Evolutionary conservation across 1,140 invertebrate species (phyloP).

Genomic region (Pseudomyrmex concolor): DNA sequence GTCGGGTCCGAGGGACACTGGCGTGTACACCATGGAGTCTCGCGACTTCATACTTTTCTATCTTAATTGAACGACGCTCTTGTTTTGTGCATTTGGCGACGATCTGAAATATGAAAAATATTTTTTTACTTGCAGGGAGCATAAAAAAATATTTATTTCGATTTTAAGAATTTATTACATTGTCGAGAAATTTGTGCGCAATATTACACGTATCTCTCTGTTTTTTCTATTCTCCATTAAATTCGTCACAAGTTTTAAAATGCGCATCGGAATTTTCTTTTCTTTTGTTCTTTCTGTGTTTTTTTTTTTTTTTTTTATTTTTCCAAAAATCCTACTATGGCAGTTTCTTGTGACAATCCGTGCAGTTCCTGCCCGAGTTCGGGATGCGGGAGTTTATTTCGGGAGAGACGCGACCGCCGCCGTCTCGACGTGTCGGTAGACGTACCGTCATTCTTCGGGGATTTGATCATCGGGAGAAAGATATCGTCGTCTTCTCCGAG

Average conservation of each 20-base stretch:
- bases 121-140: not conserved
- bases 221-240: too few species aligned
- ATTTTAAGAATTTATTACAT: too few species aligned
- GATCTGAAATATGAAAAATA: constrained; percentile 52
- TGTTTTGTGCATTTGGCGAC: constrained; percentile 39
- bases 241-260: too few species aligned
- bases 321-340: constrained; percentile 12
- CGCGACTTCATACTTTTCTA: constrained; percentile 79
- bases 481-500: constrained; percentile 25
- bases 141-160: too few species aligned
- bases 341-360: constrained; percentile 40
- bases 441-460: constrained; percentile 80
- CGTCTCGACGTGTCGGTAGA: constrained; percentile 81
- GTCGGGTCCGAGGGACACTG: constrained; percentile 83
- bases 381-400: constrained; percentile 76
- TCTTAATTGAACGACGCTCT: not conserved
- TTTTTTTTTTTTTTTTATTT: constrained; percentile 39
- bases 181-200: too few species aligned
- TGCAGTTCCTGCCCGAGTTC: constrained; percentile 52
- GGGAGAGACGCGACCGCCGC: constrained; percentile 70
- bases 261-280: too few species aligned
- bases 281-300: too few species aligned
- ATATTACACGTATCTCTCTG: too few species aligned
- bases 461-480: constrained; percentile 65
- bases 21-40: constrained; percentile 83